These are phyloP conservation scores for Emydoidea blandingii DNA, from an alignment of 2,797 vertebrate species.

Conservation along the genomic window DNA sequence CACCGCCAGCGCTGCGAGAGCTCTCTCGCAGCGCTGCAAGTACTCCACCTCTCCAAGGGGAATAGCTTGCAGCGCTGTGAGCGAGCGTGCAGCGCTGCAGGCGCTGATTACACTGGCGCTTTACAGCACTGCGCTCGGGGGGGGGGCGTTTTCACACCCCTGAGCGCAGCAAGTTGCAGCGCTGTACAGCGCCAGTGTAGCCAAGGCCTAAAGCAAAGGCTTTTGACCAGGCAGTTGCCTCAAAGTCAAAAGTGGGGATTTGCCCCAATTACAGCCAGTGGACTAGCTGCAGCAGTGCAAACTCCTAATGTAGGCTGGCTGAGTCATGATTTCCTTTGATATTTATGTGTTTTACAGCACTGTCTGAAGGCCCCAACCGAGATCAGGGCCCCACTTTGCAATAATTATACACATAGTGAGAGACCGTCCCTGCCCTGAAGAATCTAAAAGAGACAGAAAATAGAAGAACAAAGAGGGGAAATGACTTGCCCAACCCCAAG, in stretches of 20 bases:
- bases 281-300: neutral
- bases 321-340: neutral
- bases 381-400: neutral
- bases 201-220: neutral
- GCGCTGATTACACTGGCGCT: no score
- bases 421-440: neutral
- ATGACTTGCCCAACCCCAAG: neutral
- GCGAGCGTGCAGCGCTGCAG: no score
- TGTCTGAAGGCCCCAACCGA: neutral
- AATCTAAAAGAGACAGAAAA: neutral
- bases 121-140: no score
- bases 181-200: no score
- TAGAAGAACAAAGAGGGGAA: neutral
- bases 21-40: no score
- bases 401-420: neutral
- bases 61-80: no score
- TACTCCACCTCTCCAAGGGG: no score
- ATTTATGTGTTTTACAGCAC: neutral
- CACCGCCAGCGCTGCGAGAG: no score
- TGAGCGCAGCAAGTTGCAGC: no score
- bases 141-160: no score
- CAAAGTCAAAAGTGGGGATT: neutral
- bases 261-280: neutral
- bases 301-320: neutral
- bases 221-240: neutral